Base-by-base conservation (phyloP, 2,888 invertebrate species). In the Perizoma flavofasciatum region DNA sequence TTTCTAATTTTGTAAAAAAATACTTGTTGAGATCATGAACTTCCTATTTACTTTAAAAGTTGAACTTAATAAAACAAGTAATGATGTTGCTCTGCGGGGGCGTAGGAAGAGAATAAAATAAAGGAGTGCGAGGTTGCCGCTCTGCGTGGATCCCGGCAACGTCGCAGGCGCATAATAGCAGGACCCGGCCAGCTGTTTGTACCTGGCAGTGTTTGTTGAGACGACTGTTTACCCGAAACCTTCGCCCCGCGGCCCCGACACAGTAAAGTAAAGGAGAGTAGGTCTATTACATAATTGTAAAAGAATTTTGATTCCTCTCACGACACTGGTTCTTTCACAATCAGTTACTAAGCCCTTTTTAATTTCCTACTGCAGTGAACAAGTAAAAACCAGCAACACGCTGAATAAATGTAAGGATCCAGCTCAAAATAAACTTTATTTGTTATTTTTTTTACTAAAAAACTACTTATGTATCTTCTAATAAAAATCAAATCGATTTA, bases 121-220 rank as follows among this genome's bases (percentile, higher is more conserved):
- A 75, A 73, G 73, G 70, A 68, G 67, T 59, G 83, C 86, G 83
- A 78, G 79, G 86, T 88, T 88, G 88, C 85, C 87, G 83, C 77
- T 84, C 84, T 76, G 81, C 11, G 49, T 47, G 53, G 61, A 49
- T 49, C 53, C 50, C 51, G 67, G 63, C 59, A 62, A 64, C 77
- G 80, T 74, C 79, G 81, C 82, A 69, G 70, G 79, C 79, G 80
- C 82, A 82, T 83, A 83, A 82, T 79, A 67, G 74, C 58, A 65
- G 68, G 71, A 70, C 66, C 74, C 75, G 66, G 73, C 80, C 87
- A 86, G 83, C 86, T 87, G 88, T 81, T 83, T 78, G 82, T 85
- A 88, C 86, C 88, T 86, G 86, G 71, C 73, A 64, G 44, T 84
- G 82, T 85, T 86, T 85, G 74, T 78, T 59, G 68, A 74, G 74